These are phyloP conservation scores for Diabrotica balteata DNA, from an alignment of 2,888 invertebrate genomes.

Conservation along the genomic window DNA sequence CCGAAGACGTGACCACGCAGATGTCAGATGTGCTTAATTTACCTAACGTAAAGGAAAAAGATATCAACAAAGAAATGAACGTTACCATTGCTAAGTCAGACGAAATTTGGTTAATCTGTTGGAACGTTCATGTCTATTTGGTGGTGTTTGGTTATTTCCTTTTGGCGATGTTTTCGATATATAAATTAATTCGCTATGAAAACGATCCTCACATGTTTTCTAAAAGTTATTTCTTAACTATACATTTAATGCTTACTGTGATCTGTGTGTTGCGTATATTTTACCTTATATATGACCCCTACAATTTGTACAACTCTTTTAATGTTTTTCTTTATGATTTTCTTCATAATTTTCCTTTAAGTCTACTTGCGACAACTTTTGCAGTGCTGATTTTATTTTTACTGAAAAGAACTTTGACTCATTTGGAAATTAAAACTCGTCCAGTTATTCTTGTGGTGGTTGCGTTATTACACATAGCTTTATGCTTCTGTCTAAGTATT, in stretches of 20 bases:
- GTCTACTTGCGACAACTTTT: conserved; percentile 88
- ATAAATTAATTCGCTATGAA: conserved; percentile 86
- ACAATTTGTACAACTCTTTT: conserved; percentile 84
- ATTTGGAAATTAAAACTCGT: conserved; percentile 73
- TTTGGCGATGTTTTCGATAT: conserved; percentile 83
- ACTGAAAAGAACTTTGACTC: conserved; percentile 75
- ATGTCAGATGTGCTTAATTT: conserved; percentile 65
- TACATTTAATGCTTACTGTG: conserved; percentile 82
- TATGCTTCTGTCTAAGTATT: conserved; percentile 85
- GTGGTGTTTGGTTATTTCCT: conserved; percentile 86
- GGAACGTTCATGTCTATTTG: conserved; percentile 91
- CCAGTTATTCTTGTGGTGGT: conserved; percentile 81
- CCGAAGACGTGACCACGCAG: conserved; percentile 55
- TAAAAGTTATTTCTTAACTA: conserved; percentile 85
- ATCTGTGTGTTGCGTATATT: conserved; percentile 85
- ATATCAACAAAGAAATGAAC: conserved; percentile 44
- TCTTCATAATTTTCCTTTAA: conserved; percentile 83
- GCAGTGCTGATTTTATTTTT: conserved; percentile 86
- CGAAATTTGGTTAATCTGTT: conserved; percentile 81
- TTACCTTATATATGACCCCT: conserved; percentile 90
- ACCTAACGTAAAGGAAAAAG: conserved; percentile 65
- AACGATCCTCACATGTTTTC: conserved; percentile 86
- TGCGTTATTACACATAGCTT: conserved; percentile 77
- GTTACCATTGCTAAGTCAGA: conserved; percentile 57
- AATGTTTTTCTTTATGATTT: conserved; percentile 82